phyloP scores from a whole-genome alignment of 2,113 vertebrate species.

The Periophthalmodon schlosseri region DNA sequence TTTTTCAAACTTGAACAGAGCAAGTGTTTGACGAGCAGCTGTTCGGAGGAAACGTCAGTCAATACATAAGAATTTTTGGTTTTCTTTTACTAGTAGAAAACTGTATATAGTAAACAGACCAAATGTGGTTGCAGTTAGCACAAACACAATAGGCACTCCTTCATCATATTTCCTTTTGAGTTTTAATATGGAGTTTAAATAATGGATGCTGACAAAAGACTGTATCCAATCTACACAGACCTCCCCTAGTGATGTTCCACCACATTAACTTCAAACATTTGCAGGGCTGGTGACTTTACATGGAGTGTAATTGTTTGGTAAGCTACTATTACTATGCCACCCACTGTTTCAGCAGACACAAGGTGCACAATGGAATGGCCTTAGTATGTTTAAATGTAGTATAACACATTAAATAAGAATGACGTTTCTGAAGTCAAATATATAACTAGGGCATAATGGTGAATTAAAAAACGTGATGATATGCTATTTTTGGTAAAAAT shows the following conservation, averaged over 20 bases:
- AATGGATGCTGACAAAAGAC: slow-evolving; percentile 27
- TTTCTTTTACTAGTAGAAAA: slow-evolving; percentile 7
- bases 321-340: slow-evolving; percentile 7
- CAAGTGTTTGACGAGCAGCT: slow-evolving; percentile 40
- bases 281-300: background rate
- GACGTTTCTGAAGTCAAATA: too few species aligned
- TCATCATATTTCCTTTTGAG: background rate
- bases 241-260: slow-evolving; percentile 16
- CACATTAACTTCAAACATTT: slow-evolving; percentile 7
- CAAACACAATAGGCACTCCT: background rate
- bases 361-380: background rate
- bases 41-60: slow-evolving; percentile 20
- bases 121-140: background rate
- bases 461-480: too few species aligned
- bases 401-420: background rate
- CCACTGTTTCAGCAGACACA: background rate
- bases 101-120: slow-evolving; percentile 3
- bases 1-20: background rate
- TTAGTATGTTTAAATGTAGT: background rate
- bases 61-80: slow-evolving; percentile 4
- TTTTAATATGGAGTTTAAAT: background rate
- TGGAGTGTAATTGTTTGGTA: background rate
- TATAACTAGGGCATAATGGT: too few species aligned
- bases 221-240: slow-evolving; percentile 7
- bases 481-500: too few species aligned